Percentiles rank a stretch among this genome's conserved stretches.
Conservation (phyloP, 2,113 vertebrate genomes). For the Pionites leucogaster region DNA sequence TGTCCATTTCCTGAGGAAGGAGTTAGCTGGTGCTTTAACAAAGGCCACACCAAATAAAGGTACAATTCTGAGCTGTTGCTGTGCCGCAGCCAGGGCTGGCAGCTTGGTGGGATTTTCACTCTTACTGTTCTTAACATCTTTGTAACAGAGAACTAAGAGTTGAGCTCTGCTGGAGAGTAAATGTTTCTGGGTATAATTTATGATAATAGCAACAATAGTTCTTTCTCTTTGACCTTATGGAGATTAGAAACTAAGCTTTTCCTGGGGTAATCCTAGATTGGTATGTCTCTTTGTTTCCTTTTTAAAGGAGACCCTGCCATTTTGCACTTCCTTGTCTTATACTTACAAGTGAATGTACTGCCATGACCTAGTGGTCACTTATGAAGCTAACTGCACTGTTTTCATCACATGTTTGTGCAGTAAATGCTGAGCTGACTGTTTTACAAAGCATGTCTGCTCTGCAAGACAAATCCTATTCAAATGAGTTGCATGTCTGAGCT, state of each 20-base stretch:
- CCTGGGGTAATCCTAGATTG: background rate
- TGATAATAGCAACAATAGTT: background rate
- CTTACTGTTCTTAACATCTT: conserved; percentile 22
- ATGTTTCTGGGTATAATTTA: conserved; percentile 29
- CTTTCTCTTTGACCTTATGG: conserved; percentile 4
- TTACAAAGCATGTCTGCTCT: background rate
- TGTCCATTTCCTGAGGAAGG: conserved; percentile 59
- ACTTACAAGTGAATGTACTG: background rate
- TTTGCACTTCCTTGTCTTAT: background rate
- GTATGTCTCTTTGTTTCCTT: background rate
- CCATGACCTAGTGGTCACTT: background rate
- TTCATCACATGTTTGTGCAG: background rate
- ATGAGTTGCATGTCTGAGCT: conserved; percentile 7
- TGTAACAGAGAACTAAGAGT: background rate
- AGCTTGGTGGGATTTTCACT: background rate
- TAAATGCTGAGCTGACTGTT: background rate
- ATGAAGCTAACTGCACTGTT: background rate
- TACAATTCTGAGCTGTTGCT: background rate
- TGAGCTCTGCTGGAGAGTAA: background rate
- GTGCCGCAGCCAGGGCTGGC: background rate
- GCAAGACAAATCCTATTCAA: conserved; percentile 22
- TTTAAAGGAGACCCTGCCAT: background rate
- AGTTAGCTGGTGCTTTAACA: conserved; percentile 46
- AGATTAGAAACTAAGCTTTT: background rate
- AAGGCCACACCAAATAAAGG: conserved; percentile 5